Evolutionary conservation across 1,140 invertebrate genomes (phyloP), one percentile per base, ranked within the genome.

Genomic region (Lepidotrigona ventralis): DNA sequence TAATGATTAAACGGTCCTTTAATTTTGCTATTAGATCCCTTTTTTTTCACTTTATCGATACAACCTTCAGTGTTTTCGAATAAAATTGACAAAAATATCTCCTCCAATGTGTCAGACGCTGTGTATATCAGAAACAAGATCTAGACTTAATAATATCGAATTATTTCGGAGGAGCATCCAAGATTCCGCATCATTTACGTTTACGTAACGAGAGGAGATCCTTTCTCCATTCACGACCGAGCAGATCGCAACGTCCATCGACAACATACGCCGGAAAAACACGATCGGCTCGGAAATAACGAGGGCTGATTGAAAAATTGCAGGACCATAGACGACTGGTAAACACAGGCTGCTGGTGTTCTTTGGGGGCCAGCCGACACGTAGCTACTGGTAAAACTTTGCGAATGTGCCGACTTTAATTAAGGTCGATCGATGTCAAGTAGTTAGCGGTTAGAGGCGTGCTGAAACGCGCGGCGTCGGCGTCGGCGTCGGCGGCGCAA

Each of bases 371-470:
- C 1, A 23, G 39, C 23, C 2, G 29, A 23, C 29, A 11, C 60
- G 63, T 68, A 64, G 39, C 14, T 17, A 23, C 63, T 17, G 63
- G 63, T 78, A 83, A 83, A 83, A 83, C 66, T 83, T 83, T 14
- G 81, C 74, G 74, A 83, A 71, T 83, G 75, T 83, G 81, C 75
- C 66, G 81, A 83, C 81, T 78, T 83, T 83, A 83, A 83, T 83
- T 83, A 83, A 83, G 81, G 81, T 83, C 74, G 81, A 83, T 83
- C 81, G 81, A 83, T 83, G 81, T 77, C 66, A 83, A 83, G 81
- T 83, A 83, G 81, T 83, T 78, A 77, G 81, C 60, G 66, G 81
- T 83, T 83, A 70, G 74, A 77, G 73, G 64, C 64, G 81, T 77
- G 64, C 74, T 51, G 64, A 60, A 75, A 69, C 53, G 73, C 39